Base-by-base conservation (phyloP, 1,140 invertebrate species). In the Aphelenchoides besseyi region DNA sequence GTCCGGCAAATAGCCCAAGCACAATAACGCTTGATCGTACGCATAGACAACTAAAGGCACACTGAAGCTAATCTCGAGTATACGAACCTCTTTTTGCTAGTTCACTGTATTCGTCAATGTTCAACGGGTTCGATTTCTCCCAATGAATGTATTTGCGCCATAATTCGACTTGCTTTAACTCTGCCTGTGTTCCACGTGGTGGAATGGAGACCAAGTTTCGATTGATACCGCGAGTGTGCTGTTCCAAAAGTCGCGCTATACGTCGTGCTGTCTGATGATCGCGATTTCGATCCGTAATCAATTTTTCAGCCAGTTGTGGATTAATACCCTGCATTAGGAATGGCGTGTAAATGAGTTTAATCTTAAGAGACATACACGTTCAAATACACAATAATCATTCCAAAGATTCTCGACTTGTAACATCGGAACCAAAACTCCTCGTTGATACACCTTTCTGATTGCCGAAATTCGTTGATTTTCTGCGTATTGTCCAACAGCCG, bases 381-480 rank as follows among this genome's bases (percentile, higher is more conserved):
- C 88, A 83, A 88, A 89, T 0, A 90, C 88, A 79, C 97, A 94
- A 84, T 98, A 99, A 83, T 98, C 95, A 85, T 97, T 97, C 97
- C 97, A 99, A 28, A 99, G 86, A 35, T 91, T 90, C 84, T 99
- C 97, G 85, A 99, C 96, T 73, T 95, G 95, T 32, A 94, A 90
- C 89, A 99, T 97, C 0, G 97, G 97, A 74, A 94, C 98, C 12
- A 96, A 90, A 0, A 98, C 91, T 0, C 92, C 94, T 74, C 92
- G 88, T 86, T 97, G 94, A 85, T 95, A 98, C 82, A 96, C 92
- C 87, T 97, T 95, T 61, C 96, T 88, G 2, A 98, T 93, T 18
- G 95, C 96, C 57, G 93, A 95, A 57, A 98, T 98, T 86, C 95
- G 94, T 87, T 98, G 96, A 86, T 98, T 98, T 86, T 98, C 96